These are phyloP conservation scores for Eristalinus aeneus DNA, from an alignment of 2,888 invertebrate species.

Conservation along the genomic window DNA sequence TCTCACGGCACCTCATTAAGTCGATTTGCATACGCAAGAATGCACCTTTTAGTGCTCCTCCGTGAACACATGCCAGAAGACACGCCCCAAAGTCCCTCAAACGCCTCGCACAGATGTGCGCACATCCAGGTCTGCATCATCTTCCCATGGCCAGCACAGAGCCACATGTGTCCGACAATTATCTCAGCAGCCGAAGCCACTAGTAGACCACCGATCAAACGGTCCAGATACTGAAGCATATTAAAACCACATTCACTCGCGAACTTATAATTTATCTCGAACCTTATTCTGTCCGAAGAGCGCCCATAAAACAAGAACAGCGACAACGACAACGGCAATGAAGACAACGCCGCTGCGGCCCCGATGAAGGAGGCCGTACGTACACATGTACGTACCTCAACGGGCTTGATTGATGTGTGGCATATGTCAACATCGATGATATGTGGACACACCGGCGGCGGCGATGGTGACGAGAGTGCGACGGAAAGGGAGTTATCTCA, in stretches of 20 bases:
- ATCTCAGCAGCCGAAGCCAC: not conserved
- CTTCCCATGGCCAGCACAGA: not conserved
- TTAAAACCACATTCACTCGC: slow-evolving; percentile 38
- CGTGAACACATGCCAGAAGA: not conserved
- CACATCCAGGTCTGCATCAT: not conserved
- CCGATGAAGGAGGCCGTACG: not conserved
- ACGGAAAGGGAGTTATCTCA: slow-evolving; percentile 55
- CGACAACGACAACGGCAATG: slow-evolving; percentile 2
- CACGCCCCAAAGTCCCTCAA: not conserved
- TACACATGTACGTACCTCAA: not conserved
- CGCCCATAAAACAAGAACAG: slow-evolving; percentile 74
- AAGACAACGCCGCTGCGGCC: not conserved
- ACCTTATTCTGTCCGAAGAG: slow-evolving; percentile 21
- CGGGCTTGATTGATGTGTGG: slow-evolving; percentile 66
- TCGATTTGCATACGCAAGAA: not conserved
- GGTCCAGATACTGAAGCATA: slow-evolving; percentile 33
- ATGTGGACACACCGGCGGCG: slow-evolving; percentile 63
- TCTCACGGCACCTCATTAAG: not conserved
- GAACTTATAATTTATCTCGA: slow-evolving; percentile 7
- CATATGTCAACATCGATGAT: slow-evolving; percentile 71
- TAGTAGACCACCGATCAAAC: slow-evolving; percentile 74
- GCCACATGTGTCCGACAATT: not conserved
- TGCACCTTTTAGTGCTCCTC: not conserved
- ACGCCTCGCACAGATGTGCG: not conserved
- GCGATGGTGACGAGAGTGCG: not conserved